Conservation (phyloP, 1,140 invertebrate genomes). For the Camponotus pennsylvanicus region DNA sequence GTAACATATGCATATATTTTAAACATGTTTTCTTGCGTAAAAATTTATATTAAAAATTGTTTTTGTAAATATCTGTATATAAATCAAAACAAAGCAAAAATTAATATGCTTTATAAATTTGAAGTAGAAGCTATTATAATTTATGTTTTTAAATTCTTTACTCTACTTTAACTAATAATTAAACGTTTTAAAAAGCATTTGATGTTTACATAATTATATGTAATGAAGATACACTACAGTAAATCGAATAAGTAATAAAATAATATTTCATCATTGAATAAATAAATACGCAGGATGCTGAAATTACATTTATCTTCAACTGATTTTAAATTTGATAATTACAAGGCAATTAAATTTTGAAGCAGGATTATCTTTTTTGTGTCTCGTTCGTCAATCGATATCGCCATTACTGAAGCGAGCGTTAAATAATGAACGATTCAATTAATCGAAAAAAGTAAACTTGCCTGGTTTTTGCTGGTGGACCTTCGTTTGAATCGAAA, state of each 20-base stretch:
- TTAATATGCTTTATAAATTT: neutral
- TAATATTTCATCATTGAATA: neutral
- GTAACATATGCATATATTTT: neutral
- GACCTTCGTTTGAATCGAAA: conserved; percentile 16
- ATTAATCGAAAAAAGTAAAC: conserved; percentile 26
- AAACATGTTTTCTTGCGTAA: neutral
- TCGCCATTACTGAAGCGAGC: conserved; percentile 18
- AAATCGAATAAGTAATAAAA: neutral
- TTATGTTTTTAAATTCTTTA: neutral
- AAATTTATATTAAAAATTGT: neutral
- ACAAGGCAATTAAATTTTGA: neutral
- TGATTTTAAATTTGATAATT: neutral
- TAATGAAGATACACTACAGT: neutral
- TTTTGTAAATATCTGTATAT: neutral
- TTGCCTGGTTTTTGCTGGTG: conserved; percentile 15
- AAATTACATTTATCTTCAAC: neutral
- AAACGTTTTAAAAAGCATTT: neutral
- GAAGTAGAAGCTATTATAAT: neutral
- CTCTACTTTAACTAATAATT: neutral
- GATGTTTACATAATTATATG: neutral
- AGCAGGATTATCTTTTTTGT: conserved; percentile 3
- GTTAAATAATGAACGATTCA: conserved; percentile 49
- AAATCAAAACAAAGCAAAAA: neutral
- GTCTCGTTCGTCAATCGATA: conserved; percentile 29
- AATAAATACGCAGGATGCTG: neutral